These are phyloP conservation scores for Tenthredo amoena DNA, from an alignment of 2,888 invertebrate genomes.

Conservation along the genomic window DNA sequence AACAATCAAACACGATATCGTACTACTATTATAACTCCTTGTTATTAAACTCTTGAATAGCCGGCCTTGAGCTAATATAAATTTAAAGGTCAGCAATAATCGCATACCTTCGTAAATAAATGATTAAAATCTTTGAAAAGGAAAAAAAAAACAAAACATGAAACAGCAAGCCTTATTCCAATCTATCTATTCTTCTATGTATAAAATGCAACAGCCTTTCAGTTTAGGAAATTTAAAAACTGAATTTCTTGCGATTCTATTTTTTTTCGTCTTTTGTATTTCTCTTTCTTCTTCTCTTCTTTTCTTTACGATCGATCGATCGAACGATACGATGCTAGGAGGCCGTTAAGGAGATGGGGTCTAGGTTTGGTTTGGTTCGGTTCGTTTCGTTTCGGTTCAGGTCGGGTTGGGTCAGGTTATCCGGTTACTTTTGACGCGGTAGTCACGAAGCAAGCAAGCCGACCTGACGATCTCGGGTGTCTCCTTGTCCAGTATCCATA, in stretches of 20 bases:
- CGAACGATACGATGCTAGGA: not conserved
- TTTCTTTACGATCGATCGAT: not conserved
- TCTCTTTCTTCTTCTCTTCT: not conserved
- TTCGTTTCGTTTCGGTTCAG: slow-evolving; percentile 6
- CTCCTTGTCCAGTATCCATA: not conserved
- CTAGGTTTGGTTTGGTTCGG: not conserved
- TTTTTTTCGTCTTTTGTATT: not conserved
- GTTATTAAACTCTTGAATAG: not conserved
- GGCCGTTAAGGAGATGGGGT: not conserved
- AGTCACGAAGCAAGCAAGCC: slow-evolving; percentile 13
- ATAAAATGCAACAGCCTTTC: not conserved
- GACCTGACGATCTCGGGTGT: slow-evolving; percentile 18
- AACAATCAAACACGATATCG: slow-evolving; percentile 2
- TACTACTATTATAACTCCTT: not conserved
- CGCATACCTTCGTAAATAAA: not conserved
- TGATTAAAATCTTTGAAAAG: not conserved
- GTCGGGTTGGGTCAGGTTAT: slow-evolving; percentile 43
- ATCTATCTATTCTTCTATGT: not conserved
- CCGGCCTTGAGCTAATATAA: slow-evolving; percentile 19
- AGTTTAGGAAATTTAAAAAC: not conserved
- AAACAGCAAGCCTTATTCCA: not conserved
- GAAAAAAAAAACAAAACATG: not conserved
- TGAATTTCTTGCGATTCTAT: not conserved
- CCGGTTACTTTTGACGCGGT: slow-evolving; percentile 44
- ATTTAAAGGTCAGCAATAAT: slow-evolving; percentile 3